These are phyloP conservation scores for Globicephala melas DNA, from an alignment of 2,113 vertebrate genomes.

Conservation along the genomic window DNA sequence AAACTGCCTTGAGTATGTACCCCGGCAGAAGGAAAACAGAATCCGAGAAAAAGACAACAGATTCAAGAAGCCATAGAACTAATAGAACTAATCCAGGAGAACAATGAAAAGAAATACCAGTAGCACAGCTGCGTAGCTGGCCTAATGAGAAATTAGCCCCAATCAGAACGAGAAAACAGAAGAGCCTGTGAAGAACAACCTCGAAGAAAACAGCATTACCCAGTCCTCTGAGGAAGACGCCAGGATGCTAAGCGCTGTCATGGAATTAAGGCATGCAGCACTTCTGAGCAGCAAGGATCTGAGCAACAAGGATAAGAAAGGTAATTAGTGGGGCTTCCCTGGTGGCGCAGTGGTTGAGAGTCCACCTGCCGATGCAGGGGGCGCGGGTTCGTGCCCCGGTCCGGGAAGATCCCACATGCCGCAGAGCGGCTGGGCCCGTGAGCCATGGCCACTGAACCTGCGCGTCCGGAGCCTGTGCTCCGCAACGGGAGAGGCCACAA, in stretches of 20 bases:
- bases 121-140: not conserved
- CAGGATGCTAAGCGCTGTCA: not conserved
- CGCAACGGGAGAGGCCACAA: too few species aligned
- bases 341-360: too few species aligned
- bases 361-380: too few species aligned
- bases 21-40: not conserved
- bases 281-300: not conserved
- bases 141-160: not conserved
- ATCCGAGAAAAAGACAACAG: not conserved
- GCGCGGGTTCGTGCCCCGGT: too few species aligned
- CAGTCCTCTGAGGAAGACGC: not conserved
- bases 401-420: too few species aligned
- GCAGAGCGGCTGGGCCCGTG: too few species aligned
- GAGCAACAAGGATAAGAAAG: not conserved
- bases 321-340: too few species aligned
- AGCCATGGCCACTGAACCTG: too few species aligned
- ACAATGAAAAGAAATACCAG: not conserved
- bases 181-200: not conserved
- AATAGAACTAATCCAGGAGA: not conserved
- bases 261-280: not conserved
- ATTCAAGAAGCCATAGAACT: not conserved
- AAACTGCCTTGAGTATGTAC: not conserved
- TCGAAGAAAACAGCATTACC: not conserved
- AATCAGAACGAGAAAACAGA: not conserved
- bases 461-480: too few species aligned